These are phyloP conservation scores for Phacellophora camtschatica DNA, from an alignment of 30 jellyfish, hydroid and myxozoan genomes.

Conservation along the genomic window DNA sequence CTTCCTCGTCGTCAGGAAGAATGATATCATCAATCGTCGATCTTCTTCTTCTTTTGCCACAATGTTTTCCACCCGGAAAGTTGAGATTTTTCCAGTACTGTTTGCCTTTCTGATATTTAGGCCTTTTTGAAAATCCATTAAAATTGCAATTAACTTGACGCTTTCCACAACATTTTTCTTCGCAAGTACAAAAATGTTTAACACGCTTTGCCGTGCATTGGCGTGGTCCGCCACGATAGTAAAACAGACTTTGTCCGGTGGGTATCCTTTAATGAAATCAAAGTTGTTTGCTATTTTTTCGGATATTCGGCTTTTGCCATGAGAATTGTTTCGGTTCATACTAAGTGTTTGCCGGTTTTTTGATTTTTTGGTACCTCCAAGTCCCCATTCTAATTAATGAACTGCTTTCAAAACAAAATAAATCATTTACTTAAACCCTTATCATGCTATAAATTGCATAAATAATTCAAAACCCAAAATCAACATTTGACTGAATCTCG, in stretches of 20 bases:
- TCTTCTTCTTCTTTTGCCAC: conserved; percentile 74
- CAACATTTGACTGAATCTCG: too few relatives aligned
- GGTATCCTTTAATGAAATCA: conserved; percentile 51
- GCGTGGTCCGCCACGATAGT: conserved; percentile 71
- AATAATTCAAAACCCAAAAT: too few relatives aligned
- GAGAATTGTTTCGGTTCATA: too few relatives aligned
- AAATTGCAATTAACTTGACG: conserved; percentile 75
- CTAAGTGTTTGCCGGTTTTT: too few relatives aligned
- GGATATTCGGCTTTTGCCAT: too few relatives aligned
- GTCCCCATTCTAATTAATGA: too few relatives aligned
- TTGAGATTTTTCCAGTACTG: conserved; percentile 56
- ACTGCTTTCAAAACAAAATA: too few relatives aligned
- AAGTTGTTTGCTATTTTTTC: too few relatives aligned
- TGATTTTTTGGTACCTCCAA: too few relatives aligned
- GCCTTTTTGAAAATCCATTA: conserved; percentile 65
- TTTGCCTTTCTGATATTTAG: conserved; percentile 56
- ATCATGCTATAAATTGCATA: too few relatives aligned
- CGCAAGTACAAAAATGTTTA: conserved; percentile 80
- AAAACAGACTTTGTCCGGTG: conserved; percentile 65
- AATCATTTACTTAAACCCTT: too few relatives aligned
- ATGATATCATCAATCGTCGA: conserved; percentile 52
- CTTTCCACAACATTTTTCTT: conserved; percentile 72
- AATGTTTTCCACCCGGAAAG: conserved; percentile 78
- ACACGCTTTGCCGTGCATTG: conserved; percentile 82
- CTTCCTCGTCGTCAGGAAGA: conserved; percentile 76